Conservation (phyloP, 2,113 vertebrate species). For the Numida meleagris region DNA sequence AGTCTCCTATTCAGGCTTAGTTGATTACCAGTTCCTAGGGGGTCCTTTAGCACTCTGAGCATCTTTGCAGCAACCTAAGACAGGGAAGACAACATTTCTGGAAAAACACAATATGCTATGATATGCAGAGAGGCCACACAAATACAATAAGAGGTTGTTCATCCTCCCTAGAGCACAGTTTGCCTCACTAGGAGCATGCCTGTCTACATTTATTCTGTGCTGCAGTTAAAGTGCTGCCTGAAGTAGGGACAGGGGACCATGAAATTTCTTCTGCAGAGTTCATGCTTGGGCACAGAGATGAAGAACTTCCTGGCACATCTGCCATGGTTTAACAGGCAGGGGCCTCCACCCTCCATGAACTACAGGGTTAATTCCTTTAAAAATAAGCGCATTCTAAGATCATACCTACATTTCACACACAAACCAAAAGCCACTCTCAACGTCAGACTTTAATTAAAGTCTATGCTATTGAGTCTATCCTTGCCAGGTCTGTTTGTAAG, state of each 20-base stretch:
- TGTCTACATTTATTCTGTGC: neutral
- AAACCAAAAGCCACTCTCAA: neutral
- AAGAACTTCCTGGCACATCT: neutral
- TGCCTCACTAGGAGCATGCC: rapidly evolving
- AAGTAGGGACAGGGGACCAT: rapidly evolving
- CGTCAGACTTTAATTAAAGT: neutral
- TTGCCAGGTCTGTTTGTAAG: neutral
- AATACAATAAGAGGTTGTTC: neutral
- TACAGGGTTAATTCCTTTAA: neutral
- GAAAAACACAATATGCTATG: rapidly evolving
- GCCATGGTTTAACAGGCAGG: rapidly evolving
- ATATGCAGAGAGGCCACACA: neutral
- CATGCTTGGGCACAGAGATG: rapidly evolving
- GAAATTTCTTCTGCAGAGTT: neutral
- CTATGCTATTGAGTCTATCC: neutral
- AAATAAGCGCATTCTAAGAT: neutral
- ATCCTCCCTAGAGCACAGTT: rapidly evolving
- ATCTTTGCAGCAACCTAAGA: neutral
- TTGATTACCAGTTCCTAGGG: neutral
- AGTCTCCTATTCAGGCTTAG: neutral
- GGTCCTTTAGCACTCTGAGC: neutral
- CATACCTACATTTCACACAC: neutral
- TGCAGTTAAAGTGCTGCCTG: neutral
- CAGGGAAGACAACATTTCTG: rapidly evolving
- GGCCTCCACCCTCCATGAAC: neutral